Evolutionary conservation across 23 tunicate species (phyloP).

Genomic region (Halocynthia aurantium): DNA sequence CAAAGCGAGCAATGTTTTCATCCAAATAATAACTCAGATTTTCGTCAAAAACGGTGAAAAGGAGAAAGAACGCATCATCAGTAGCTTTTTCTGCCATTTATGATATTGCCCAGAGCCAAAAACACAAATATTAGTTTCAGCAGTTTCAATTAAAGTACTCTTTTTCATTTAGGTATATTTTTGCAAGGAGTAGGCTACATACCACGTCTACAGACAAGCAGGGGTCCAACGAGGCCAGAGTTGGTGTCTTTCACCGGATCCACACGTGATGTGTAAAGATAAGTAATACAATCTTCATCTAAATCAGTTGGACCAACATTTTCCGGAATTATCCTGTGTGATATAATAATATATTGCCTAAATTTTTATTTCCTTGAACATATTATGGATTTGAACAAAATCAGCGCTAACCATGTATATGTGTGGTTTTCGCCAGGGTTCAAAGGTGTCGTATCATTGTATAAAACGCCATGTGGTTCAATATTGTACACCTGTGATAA

Average conservation of each 20-base stretch:
- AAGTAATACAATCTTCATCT: slow-evolving; percentile 47
- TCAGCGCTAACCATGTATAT: slow-evolving; percentile 36
- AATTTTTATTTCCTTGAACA: not conserved
- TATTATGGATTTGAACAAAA: not conserved
- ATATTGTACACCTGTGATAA: slow-evolving; percentile 36
- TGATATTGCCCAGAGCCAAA: no score
- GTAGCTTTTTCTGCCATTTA: no score
- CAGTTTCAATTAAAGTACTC: no score
- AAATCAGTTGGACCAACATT: slow-evolving; percentile 29
- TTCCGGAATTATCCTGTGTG: slow-evolving; percentile 43
- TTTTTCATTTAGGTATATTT: no score
- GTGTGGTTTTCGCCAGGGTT: slow-evolving; percentile 24
- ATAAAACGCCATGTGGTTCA: slow-evolving; percentile 62
- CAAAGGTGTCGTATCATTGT: slow-evolving; percentile 26
- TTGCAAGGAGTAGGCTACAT: not conserved
- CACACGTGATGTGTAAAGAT: slow-evolving; percentile 35
- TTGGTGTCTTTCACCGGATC: slow-evolving; percentile 37
- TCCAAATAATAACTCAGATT: slow-evolving; percentile 43
- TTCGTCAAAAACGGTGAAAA: slow-evolving; percentile 46
- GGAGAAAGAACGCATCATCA: not conserved
- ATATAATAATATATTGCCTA: not conserved
- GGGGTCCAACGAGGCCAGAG: slow-evolving; percentile 49
- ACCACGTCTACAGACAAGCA: slow-evolving; percentile 62
- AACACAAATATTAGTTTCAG: no score
- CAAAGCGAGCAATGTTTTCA: slow-evolving; percentile 21